Percentiles rank a stretch among this genome's conserved stretches.
phyloP scores from a whole-genome alignment of 2,888 invertebrate species.

The Agrotis clavis region DNA sequence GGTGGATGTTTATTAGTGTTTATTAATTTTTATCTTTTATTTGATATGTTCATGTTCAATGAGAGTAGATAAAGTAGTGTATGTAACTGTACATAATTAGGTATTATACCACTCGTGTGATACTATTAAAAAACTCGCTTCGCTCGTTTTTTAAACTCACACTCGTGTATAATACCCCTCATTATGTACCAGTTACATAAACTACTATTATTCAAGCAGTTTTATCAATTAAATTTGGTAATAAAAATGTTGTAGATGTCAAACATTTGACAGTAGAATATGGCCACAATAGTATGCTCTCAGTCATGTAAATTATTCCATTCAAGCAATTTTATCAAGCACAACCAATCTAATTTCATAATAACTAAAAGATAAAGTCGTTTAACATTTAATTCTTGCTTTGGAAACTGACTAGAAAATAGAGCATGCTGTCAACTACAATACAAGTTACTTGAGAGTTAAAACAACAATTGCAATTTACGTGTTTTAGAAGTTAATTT shows the following conservation, averaged over 20 bases:
- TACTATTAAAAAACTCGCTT: no score
- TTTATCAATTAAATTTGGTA: not conserved
- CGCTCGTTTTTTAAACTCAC: no score
- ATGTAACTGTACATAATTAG: no score
- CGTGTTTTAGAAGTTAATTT: conserved; percentile 21
- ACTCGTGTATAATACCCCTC: no score
- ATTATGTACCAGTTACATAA: no score
- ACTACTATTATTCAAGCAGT: not conserved
- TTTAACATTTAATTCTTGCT: conserved; percentile 34
- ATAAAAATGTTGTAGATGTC: not conserved
- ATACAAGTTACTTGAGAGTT: conserved; percentile 42
- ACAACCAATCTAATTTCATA: conserved; percentile 22
- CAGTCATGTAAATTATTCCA: conserved; percentile 22
- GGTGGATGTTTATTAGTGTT: no score
- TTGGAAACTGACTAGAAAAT: conserved; percentile 30
- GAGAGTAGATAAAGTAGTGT: no score
- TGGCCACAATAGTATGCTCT: not conserved
- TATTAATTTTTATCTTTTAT: no score
- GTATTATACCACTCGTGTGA: no score
- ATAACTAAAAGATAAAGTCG: conserved; percentile 47
- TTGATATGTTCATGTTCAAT: no score
- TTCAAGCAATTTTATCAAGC: conserved; percentile 20
- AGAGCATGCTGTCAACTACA: conserved; percentile 41
- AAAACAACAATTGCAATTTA: conserved; percentile 43
- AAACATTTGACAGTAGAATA: not conserved